phyloP scores from a whole-genome alignment of 1,140 invertebrate species.

The Drosophila nigrodunni region DNA sequence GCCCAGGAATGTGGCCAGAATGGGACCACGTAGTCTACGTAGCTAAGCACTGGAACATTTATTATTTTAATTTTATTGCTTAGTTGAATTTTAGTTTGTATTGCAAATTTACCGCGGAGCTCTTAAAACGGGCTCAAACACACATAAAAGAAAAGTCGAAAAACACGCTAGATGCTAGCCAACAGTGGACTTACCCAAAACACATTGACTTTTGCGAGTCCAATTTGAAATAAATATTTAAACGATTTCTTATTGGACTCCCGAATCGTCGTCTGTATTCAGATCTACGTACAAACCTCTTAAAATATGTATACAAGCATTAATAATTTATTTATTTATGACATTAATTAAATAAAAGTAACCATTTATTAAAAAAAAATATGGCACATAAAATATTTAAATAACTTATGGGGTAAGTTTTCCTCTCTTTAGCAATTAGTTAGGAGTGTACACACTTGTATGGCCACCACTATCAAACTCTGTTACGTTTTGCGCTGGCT shows the following conservation, averaged over 20 bases:
- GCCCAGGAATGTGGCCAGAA: conserved; percentile 70
- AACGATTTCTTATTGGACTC: conserved; percentile 82
- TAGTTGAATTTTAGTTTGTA: conserved; percentile 73
- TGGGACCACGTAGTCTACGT: conserved; percentile 74
- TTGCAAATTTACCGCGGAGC: conserved; percentile 32
- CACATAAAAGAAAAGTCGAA: conserved; percentile 46
- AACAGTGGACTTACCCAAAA: conserved; percentile 31
- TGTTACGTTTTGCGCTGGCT: neutral
- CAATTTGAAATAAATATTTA: conserved; percentile 69
- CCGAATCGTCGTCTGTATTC: conserved; percentile 74
- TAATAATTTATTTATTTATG: conserved; percentile 40
- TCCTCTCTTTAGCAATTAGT: neutral
- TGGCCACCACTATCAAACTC: neutral
- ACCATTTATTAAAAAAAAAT: conserved; percentile 19
- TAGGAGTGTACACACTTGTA: neutral
- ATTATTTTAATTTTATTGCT: conserved; percentile 11
- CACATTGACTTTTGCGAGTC: conserved; percentile 79
- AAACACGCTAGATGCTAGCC: conserved; percentile 41
- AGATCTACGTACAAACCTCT: conserved; percentile 47
- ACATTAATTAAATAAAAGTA: conserved; percentile 27
- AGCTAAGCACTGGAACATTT: conserved; percentile 38
- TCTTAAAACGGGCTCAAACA: neutral
- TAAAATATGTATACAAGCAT: conserved; percentile 8
- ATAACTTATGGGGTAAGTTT: neutral
- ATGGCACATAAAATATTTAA: too few relatives aligned